Evolutionary conservation across 2,888 invertebrate species (phyloP), one percentile per base, ranked within the genome.

Genomic region (Meganola albula): DNA sequence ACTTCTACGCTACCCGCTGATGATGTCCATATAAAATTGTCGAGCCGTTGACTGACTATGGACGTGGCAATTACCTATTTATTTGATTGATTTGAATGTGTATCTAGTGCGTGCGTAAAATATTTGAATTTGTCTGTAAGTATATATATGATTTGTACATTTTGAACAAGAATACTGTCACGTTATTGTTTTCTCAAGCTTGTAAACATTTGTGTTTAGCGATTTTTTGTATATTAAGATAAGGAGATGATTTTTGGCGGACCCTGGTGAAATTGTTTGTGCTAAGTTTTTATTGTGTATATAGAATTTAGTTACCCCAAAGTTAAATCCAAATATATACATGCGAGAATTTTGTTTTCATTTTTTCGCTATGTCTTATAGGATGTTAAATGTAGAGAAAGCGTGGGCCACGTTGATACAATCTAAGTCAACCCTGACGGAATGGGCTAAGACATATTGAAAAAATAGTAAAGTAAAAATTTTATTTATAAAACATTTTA

Each of bases 131-230:
- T 63, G 75, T 71, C 64, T 82, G 79, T 84, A 80, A 80, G 76
- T 78, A 69, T 69, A n/a, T n/a, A n/a, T n/a, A 67, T 71, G 74
- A 74, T 82, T 76, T 83, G 83, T 83, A 83, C 51, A 83, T 83
- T 84, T 78, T 83, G 83, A 75, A 75, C 65, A 69, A 59, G 56
- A 58, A 60, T 65, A 57, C 57, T 63, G 59, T 64, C 53, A 48
- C 51, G 48, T 74, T 74, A 60, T 55, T 55, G 42, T 67, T 78
- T 71, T 69, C 65, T 63, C 56, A 59, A 59, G 72, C 70, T 71
- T 76, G 74, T 77, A 74, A 67, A 72, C 58, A 58, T 63, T 73
- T 75, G 64, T 61, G 63, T 74, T 76, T 70, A 54, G 51, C 58
- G 64, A 51, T 67, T 64, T 65, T 70, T 68, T 69, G 62, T 53